Conservation (phyloP, 1,140 invertebrate species). For the Zaprionus ghesquierei region DNA sequence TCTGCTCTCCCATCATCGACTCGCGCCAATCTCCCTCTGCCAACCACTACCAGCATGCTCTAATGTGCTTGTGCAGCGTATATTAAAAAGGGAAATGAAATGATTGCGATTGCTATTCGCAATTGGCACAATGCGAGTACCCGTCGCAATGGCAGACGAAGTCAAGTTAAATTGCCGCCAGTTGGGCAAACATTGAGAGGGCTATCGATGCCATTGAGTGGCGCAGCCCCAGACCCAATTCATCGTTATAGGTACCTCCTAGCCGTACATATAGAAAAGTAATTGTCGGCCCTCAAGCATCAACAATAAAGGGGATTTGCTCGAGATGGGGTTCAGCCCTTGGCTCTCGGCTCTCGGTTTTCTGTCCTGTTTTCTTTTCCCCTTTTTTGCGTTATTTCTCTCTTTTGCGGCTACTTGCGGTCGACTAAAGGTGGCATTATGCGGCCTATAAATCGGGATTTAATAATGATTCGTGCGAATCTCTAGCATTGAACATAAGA, state of each 20-base stretch:
- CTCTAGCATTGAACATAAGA: neutral
- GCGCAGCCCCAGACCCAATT: conserved; percentile 42
- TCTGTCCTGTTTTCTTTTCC: neutral
- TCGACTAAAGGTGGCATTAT: conserved; percentile 16
- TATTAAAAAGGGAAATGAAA: conserved; percentile 81
- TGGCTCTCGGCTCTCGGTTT: neutral
- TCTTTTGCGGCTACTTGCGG: neutral
- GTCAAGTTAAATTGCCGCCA: conserved; percentile 59
- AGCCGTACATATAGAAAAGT: conserved; percentile 56
- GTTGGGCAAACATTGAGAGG: conserved; percentile 76
- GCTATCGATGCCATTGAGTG: conserved; percentile 73
- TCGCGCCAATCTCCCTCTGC: neutral
- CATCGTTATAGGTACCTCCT: conserved; percentile 22
- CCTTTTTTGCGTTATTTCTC: neutral
- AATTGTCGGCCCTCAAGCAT: conserved; percentile 60
- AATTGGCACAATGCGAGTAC: conserved; percentile 68
- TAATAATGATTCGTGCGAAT: conserved; percentile 22
- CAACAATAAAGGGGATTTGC: conserved; percentile 26
- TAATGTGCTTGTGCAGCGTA: conserved; percentile 79
- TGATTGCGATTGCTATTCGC: conserved; percentile 73
- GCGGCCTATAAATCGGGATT: conserved; percentile 16
- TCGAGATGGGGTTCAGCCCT: conserved; percentile 25
- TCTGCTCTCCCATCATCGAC: neutral
- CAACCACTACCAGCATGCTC: conserved; percentile 7
- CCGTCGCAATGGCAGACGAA: conserved; percentile 52